Percentiles rank a stretch among this genome's conserved stretches.
phyloP scores from a whole-genome alignment of 2,888 invertebrate species.

The Acrobasis consociella region DNA sequence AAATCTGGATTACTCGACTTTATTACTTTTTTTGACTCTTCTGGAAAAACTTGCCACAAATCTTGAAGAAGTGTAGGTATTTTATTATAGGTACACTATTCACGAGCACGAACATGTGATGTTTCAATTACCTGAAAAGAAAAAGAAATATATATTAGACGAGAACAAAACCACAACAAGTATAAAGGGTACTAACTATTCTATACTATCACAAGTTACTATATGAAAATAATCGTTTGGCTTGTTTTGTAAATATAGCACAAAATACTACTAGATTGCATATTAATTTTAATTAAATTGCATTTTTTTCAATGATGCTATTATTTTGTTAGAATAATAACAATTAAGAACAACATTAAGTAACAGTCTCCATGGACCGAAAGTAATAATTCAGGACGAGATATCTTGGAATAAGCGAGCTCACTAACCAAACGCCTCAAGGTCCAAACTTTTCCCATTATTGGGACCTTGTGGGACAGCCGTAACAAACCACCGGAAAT shows the following conservation, averaged over 20 bases:
- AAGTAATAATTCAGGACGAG: constrained; percentile 46
- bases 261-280: no score
- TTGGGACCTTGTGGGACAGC: constrained; percentile 38
- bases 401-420: constrained; percentile 47
- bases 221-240: no score
- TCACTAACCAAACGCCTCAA: constrained; percentile 44
- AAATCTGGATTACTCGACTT: constrained; percentile 21
- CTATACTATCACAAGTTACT: no score
- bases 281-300: not conserved
- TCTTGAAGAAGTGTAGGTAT: constrained; percentile 44
- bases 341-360: not conserved
- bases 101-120: constrained; percentile 33
- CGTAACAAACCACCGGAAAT: constrained; percentile 42
- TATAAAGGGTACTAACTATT: no score
- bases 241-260: no score
- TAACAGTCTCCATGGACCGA: not conserved
- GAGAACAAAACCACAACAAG: not conserved
- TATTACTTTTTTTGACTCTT: no score
- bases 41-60: constrained; percentile 40
- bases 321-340: not conserved
- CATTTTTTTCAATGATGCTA: not conserved
- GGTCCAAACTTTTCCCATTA: constrained; percentile 57
- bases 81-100: constrained; percentile 26
- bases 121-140: constrained; percentile 65
- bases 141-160: constrained; percentile 33